Conservation (phyloP, 2,113 vertebrate genomes). For the Gnathochromis pfefferi region DNA sequence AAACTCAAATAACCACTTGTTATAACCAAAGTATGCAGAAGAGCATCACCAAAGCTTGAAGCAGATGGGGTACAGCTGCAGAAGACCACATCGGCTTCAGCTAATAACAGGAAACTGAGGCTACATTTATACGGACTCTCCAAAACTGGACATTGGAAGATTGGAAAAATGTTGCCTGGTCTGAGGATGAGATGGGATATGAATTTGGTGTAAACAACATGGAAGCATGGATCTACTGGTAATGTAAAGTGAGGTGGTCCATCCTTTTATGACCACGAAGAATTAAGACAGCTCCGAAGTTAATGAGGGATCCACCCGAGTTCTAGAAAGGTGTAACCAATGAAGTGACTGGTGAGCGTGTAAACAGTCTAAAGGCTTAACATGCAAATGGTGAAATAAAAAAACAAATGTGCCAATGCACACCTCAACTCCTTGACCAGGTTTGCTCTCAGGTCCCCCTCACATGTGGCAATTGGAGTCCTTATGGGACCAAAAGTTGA, state of each 20-base stretch:
- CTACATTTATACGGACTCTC: neutral
- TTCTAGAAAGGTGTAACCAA: neutral
- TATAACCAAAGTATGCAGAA: neutral
- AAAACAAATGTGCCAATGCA: neutral
- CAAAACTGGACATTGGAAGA: neutral
- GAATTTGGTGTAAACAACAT: neutral
- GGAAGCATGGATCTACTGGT: neutral
- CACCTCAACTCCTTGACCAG: neutral
- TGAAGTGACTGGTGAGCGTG: neutral
- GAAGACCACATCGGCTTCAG: neutral
- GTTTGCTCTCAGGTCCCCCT: neutral
- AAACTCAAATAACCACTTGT: neutral
- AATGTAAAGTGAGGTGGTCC: neutral
- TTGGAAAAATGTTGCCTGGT: neutral
- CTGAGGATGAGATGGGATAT: neutral
- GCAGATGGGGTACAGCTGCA: neutral
- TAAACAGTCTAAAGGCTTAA: neutral
- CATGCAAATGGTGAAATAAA: neutral
- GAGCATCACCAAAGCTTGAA: neutral
- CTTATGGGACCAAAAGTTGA: constrained; percentile 15
- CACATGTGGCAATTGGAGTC: constrained; percentile 1
- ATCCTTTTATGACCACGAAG: neutral
- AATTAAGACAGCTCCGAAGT: neutral
- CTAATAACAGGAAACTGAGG: neutral
- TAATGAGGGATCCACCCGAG: neutral